These are phyloP conservation scores for Oryzias melastigma DNA, from an alignment of 2,113 vertebrate genomes.

Conservation along the genomic window DNA sequence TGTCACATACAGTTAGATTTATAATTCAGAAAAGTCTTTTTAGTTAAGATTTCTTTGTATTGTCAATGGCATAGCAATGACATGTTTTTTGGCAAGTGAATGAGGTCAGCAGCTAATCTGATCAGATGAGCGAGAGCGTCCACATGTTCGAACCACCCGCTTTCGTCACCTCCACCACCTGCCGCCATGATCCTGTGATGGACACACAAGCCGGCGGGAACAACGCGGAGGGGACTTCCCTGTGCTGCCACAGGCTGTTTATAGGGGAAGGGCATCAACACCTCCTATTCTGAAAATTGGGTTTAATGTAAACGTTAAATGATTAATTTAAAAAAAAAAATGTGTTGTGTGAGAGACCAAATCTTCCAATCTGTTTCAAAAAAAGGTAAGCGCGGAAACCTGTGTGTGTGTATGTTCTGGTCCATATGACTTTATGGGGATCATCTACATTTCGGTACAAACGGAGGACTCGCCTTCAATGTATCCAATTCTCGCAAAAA, in stretches of 20 bases:
- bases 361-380: too few species aligned
- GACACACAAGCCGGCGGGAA: slow-evolving; percentile 26
- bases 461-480: neutral
- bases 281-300: neutral
- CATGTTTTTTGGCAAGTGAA: neutral
- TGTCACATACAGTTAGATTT: too few species aligned
- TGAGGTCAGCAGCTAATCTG: slow-evolving; percentile 58
- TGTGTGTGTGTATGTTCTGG: neutral
- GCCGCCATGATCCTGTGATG: slow-evolving; percentile 52
- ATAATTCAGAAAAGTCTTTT: neutral
- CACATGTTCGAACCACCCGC: slow-evolving; percentile 7
- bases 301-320: too few species aligned
- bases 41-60: neutral
- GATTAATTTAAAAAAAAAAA: too few species aligned
- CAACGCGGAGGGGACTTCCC: slow-evolving; percentile 53
- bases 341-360: too few species aligned
- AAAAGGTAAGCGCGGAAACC: too few species aligned
- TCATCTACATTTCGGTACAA: neutral
- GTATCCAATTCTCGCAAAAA: slow-evolving; percentile 4
- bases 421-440: neutral
- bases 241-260: slow-evolving; percentile 14
- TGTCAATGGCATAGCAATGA: too few species aligned
- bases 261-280: slow-evolving; percentile 2
- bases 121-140: slow-evolving; percentile 23
- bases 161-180: slow-evolving; percentile 39